A percentile compares a stretch with the other conserved stretches of the same genome.
Conservation (phyloP, 2,888 invertebrate species). For the Latrodectus elegans region DNA sequence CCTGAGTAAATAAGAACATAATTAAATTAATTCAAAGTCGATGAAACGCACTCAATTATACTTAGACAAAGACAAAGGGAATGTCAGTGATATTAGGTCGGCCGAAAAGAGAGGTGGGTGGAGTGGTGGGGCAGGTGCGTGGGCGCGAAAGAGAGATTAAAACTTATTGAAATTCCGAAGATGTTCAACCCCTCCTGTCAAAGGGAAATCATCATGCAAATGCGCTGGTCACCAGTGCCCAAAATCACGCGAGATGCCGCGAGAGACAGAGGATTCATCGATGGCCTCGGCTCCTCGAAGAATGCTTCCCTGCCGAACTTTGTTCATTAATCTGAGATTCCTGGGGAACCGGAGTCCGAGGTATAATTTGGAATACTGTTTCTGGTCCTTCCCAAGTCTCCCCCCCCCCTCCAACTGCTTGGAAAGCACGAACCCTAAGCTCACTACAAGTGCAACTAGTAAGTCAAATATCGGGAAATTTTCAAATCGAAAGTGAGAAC, state of each 20-base stretch:
- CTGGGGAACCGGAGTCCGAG: constrained; percentile 21
- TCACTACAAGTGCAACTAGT: too few species aligned
- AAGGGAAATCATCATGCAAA: constrained; percentile 67
- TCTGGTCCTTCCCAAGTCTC: not conserved
- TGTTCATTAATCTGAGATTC: constrained; percentile 63
- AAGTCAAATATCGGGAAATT: too few species aligned
- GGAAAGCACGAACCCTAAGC: too few species aligned
- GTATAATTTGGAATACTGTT: constrained; percentile 54
- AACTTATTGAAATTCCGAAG: constrained; percentile 68
- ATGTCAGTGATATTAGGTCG: not conserved
- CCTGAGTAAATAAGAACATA: constrained; percentile 55
- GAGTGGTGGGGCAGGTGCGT: not conserved
- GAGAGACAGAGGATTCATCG: constrained; percentile 52
- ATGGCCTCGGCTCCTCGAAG: constrained; percentile 46
- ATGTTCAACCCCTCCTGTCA: constrained; percentile 44
- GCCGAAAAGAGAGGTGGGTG: not conserved
- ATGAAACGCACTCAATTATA: constrained; percentile 50
- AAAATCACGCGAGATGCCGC: constrained; percentile 60
- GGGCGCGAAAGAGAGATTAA: constrained; percentile 54
- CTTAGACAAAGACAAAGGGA: constrained; percentile 9
- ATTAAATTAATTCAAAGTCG: constrained; percentile 54
- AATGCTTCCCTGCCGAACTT: constrained; percentile 54
- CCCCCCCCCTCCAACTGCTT: too few species aligned
- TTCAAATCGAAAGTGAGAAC: too few species aligned
- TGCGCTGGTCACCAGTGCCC: constrained; percentile 67